These are phyloP conservation scores for Apaloderma vittatum DNA, from an alignment of 2,113 vertebrate species.

Conservation along the genomic window DNA sequence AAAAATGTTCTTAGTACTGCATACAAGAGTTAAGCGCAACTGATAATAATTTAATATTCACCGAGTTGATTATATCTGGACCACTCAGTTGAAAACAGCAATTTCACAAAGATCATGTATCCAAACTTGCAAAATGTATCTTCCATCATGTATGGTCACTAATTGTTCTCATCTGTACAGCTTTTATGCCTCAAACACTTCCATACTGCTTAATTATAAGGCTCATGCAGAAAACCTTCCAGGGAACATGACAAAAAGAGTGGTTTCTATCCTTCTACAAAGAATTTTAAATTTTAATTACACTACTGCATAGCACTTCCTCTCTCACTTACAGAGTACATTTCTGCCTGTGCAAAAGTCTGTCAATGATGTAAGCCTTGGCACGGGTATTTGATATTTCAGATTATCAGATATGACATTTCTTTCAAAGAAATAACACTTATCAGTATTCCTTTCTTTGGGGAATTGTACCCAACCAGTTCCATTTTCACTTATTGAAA, in stretches of 20 bases:
- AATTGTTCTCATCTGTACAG: background rate
- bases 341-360: background rate
- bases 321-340: background rate
- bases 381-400: background rate
- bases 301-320: background rate
- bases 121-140: background rate
- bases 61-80: background rate
- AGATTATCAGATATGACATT: background rate
- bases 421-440: background rate
- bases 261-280: background rate
- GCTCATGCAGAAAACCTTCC: background rate
- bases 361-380: background rate
- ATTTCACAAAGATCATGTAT: background rate
- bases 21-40: background rate
- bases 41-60: background rate
- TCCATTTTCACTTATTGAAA: background rate
- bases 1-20: background rate
- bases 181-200: background rate
- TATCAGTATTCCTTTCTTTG: background rate
- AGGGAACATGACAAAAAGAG: background rate
- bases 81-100: background rate
- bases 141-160: rapidly evolving
- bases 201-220: background rate
- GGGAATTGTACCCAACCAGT: rapidly evolving
- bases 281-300: background rate